Conservation (phyloP, 2,888 invertebrate species). For the Apotomis turbidana region DNA sequence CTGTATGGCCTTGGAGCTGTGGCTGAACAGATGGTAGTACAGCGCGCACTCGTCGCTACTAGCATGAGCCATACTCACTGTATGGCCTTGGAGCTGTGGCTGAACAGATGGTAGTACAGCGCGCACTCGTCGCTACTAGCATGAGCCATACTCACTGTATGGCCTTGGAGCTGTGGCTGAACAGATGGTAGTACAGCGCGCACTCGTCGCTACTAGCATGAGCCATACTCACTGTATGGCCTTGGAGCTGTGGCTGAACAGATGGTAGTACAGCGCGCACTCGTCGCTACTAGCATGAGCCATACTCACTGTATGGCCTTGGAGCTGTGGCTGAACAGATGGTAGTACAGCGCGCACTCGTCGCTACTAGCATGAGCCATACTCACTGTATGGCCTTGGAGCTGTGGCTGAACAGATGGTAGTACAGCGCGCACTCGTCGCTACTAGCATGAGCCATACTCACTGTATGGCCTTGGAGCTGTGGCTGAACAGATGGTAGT, state of each 20-base stretch:
- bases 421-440: not conserved
- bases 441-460: not conserved
- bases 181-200: not conserved
- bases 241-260: not conserved
- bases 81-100: too few relatives aligned
- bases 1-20: too few relatives aligned
- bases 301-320: not conserved
- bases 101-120: too few relatives aligned
- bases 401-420: not conserved
- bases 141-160: constrained; percentile 7
- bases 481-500: too few relatives aligned
- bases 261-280: constrained; percentile 1
- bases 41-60: too few relatives aligned
- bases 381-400: not conserved
- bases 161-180: not conserved
- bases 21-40: too few relatives aligned
- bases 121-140: too few relatives aligned
- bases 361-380: not conserved
- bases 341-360: not conserved
- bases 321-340: not conserved
- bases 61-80: constrained; percentile 60
- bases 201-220: not conserved
- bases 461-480: too few relatives aligned
- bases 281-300: constrained; percentile 13
- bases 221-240: constrained; percentile 6